A percentile compares a stretch with the other conserved stretches of the same genome.
Conservation (phyloP, 2,113 vertebrate species). For the Grammomys surdaster region DNA sequence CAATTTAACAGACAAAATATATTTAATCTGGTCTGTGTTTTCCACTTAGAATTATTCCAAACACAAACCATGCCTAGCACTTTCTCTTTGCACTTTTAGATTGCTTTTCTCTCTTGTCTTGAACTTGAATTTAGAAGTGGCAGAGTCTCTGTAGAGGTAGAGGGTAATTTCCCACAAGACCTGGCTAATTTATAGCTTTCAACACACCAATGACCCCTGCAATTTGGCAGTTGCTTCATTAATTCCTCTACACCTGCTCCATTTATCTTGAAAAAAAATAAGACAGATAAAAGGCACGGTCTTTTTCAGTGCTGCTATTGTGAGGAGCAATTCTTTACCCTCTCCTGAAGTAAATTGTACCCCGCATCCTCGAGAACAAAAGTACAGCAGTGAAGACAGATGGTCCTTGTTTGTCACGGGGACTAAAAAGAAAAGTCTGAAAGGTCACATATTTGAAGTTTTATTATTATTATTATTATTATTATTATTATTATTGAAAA, state of each 20-base stretch:
- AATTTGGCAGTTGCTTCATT: slow-evolving; percentile 86
- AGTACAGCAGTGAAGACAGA: neutral
- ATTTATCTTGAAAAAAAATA: slow-evolving; percentile 77
- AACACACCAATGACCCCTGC: slow-evolving; percentile 83
- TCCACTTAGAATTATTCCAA: slow-evolving; percentile 14
- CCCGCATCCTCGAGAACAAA: slow-evolving; percentile 68
- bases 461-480: neutral
- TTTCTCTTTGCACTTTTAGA: slow-evolving; percentile 70
- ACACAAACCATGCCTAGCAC: slow-evolving; percentile 44
- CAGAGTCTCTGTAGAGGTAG: slow-evolving; percentile 78
- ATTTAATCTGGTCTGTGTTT: neutral
- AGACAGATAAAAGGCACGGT: slow-evolving; percentile 78
- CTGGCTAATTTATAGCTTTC: slow-evolving; percentile 86
- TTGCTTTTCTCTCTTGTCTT: slow-evolving; percentile 72
- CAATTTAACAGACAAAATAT: neutral
- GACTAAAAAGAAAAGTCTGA: slow-evolving; percentile 3
- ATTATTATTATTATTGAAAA: neutral
- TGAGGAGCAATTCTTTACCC: slow-evolving; percentile 56
- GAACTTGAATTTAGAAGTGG: slow-evolving; percentile 80
- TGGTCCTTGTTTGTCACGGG: slow-evolving; percentile 31
- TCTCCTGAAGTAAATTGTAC: slow-evolving; percentile 75
- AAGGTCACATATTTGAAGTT: neutral
- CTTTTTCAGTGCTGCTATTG: slow-evolving; percentile 55
- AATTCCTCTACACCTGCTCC: slow-evolving; percentile 84
- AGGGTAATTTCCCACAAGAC: slow-evolving; percentile 87